A percentile compares a stretch with the other conserved stretches of the same genome.
Conservation (phyloP, 2,888 invertebrate genomes). For the Pantelozetes paolii region DNA sequence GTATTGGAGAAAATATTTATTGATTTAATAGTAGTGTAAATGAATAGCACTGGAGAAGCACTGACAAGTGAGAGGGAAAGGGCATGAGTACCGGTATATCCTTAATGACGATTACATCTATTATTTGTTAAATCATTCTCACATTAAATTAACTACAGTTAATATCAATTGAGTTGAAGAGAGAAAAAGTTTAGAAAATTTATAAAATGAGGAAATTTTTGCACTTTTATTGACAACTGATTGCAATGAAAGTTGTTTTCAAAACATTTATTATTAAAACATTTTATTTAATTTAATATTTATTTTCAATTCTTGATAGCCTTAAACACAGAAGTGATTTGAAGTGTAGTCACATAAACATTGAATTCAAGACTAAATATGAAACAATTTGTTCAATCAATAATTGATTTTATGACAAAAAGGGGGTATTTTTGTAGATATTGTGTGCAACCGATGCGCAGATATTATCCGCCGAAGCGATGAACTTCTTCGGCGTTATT, state of each 20-base stretch:
- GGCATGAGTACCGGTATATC: conserved; percentile 2
- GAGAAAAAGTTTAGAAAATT: neutral
- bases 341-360: too few species aligned
- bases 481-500: conserved; percentile 4
- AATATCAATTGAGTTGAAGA: too few species aligned
- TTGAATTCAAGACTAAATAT: too few species aligned
- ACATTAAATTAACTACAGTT: too few species aligned
- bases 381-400: neutral
- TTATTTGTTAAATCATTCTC: neutral
- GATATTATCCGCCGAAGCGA: neutral
- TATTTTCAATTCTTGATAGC: too few species aligned
- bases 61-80: neutral
- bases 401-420: neutral
- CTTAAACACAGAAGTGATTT: too few species aligned
- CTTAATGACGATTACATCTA: neutral
- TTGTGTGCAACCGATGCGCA: neutral
- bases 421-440: neutral
- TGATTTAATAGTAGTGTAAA: neutral
- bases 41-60: neutral
- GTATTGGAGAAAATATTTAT: neutral
- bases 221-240: too few species aligned
- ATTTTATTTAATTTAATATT: too few species aligned
- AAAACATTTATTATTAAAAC: too few species aligned
- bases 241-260: too few species aligned
- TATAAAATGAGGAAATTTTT: too few species aligned